Evolutionary conservation across 37 sponge, comb jelly and placozoan genomes (phyloP).

Genomic region (Oscarella lobularis): DNA sequence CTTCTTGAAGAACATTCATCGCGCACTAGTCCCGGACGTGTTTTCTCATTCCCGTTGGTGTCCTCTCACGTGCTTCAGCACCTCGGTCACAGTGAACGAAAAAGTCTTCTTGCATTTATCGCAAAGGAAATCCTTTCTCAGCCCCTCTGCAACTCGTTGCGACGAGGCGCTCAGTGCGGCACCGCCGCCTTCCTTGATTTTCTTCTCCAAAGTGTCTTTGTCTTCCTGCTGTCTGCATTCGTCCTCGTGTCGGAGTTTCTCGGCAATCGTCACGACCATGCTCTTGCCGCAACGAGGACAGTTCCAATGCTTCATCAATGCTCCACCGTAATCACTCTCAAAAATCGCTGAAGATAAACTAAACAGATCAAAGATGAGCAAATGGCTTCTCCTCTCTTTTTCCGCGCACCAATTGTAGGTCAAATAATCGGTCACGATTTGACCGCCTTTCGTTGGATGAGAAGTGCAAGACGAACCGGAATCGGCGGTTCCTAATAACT

Average conservation of each 20-base stretch:
- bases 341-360: not conserved
- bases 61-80: constrained; percentile 22
- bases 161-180: not conserved
- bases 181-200: not conserved
- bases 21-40: no score
- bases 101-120: constrained; percentile 13
- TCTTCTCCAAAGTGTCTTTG: not conserved
- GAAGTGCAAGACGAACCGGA: not conserved
- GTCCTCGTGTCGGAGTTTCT: not conserved
- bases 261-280: not conserved
- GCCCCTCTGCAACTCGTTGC: not conserved
- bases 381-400: no score
- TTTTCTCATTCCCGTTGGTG: no score
- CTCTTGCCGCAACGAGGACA: not conserved
- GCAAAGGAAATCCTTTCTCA: constrained; percentile 12
- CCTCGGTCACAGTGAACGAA: constrained; percentile 17
- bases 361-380: not conserved
- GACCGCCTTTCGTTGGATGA: constrained; percentile 52
- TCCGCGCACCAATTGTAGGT: constrained; percentile 5
- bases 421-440: not conserved
- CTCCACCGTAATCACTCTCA: constrained; percentile 4
- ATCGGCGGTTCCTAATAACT: not conserved
- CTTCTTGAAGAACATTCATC: no score
- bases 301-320: not conserved
- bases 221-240: not conserved